These are phyloP conservation scores for Podarcis lilfordi DNA, from an alignment of 2,797 vertebrate genomes.

Conservation along the genomic window DNA sequence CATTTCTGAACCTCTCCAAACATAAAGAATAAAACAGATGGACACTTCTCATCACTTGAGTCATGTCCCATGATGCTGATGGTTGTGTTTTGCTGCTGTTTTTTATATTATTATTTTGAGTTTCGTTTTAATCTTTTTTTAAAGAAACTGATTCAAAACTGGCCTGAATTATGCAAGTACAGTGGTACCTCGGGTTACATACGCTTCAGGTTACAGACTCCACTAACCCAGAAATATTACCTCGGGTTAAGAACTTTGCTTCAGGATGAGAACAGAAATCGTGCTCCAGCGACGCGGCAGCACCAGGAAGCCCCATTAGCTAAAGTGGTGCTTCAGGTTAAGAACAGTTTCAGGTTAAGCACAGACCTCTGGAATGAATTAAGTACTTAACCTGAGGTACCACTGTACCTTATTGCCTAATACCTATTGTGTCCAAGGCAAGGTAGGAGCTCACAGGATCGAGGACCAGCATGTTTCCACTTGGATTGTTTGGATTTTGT, in stretches of 20 bases:
- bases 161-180: not conserved
- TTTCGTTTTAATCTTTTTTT: not conserved
- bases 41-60: not conserved
- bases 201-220: too few relatives aligned
- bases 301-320: too few relatives aligned
- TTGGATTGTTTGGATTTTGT: not conserved
- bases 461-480: not conserved
- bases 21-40: slow-evolving; percentile 52
- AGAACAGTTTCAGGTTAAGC: too few relatives aligned
- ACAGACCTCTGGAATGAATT: too few relatives aligned
- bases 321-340: too few relatives aligned
- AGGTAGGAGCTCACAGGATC: not conserved
- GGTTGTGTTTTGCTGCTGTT: not conserved
- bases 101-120: not conserved
- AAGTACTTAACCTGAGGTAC: too few relatives aligned
- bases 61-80: not conserved
- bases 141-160: not conserved
- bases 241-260: too few relatives aligned
- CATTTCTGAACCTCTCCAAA: slow-evolving; percentile 61
- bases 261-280: too few relatives aligned
- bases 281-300: too few relatives aligned
- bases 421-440: not conserved
- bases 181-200: too few relatives aligned
- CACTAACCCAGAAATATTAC: too few relatives aligned
- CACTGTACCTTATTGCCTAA: not conserved